Evolutionary conservation across 2,888 invertebrate species (phyloP), one percentile per base, ranked within the genome.

Genomic region (Noctua janthe): DNA sequence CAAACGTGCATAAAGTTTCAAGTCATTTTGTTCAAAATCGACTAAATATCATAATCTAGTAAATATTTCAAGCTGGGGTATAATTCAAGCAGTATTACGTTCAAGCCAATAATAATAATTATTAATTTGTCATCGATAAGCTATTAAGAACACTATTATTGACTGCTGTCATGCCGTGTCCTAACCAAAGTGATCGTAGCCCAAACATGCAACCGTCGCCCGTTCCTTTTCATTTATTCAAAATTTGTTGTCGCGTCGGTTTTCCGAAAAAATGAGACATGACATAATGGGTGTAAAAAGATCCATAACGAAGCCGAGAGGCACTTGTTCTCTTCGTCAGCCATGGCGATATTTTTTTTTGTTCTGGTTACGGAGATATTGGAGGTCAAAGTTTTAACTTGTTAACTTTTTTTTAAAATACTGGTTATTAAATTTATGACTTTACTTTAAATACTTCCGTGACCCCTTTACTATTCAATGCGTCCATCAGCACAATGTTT

Each of bases 1-100:
- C 97, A 97, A 96, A 97, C 97, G 97, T 97, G 97, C 97, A 96
- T 85, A 89, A 82, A 90, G 83, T 89, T 88, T 82, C 78, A 86
- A 81, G 78, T 84, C 74, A 87, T 81, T 64, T 67, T 75, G 49
- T 86, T 83, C 23, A 85, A 85, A 89, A 86, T 89, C 82, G 76
- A 88, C 83, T 85, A 83, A 83, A 74, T 64, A 35, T 64, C 64
- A 84, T 86, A 84, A 86, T 90, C 81, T 83, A 88, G 84, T 82
- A 84, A 86, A 80, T 1, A 77, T 75, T 29, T 80, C 78, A 88
- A 87, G 85, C 82, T 74, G 43, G 72, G 67, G 39, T 78, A 67
- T 47, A 74, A 23, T 76, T 73, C 29, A 89, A 89, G 89, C 89
- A 59, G 76, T 72, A 74, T 83, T 84, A 81, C 51, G 1, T 69